Percentiles rank a stretch among this genome's conserved stretches.
phyloP scores from a whole-genome alignment of 2,113 vertebrate genomes.

The Tiliqua scincoides region DNA sequence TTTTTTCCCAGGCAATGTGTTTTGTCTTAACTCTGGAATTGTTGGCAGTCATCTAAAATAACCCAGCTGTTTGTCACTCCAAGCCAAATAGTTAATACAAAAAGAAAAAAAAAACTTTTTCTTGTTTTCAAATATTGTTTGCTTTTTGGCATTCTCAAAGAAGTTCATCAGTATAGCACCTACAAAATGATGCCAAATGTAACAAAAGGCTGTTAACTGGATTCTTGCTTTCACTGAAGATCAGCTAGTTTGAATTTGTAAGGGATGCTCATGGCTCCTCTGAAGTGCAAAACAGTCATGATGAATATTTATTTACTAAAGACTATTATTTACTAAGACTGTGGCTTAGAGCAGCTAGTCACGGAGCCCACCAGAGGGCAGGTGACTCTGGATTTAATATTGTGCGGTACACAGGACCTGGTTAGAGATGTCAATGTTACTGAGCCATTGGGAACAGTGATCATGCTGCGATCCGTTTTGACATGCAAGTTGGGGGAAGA shows the following conservation, averaged over 20 bases:
- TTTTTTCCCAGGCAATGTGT: conserved; percentile 29
- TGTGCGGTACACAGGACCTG: no score
- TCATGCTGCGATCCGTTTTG: no score
- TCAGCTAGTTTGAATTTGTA: neutral
- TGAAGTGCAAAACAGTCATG: neutral
- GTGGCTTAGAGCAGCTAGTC: no score
- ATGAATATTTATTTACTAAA: no score
- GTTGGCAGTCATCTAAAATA: conserved; percentile 29
- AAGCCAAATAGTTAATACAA: conserved; percentile 30
- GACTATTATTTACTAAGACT: no score
- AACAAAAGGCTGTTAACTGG: neutral
- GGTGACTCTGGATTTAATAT: no score
- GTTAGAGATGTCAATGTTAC: no score
- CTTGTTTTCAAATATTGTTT: conserved; percentile 33
- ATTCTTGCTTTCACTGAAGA: neutral
- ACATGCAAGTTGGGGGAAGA: no score
- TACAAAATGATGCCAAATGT: neutral
- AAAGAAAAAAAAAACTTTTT: neutral
- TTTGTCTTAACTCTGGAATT: conserved; percentile 42
- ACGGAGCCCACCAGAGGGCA: no score
- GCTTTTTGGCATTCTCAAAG: conserved; percentile 28
- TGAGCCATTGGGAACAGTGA: no score
- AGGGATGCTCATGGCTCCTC: neutral
- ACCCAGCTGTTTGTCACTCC: conserved; percentile 44
- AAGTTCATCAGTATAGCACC: conserved; percentile 6